A percentile compares a stretch with the other conserved stretches of the same genome.
These are phyloP conservation scores for Callionymus lyra DNA, from an alignment of 2,113 vertebrate species.

Conservation along the genomic window DNA sequence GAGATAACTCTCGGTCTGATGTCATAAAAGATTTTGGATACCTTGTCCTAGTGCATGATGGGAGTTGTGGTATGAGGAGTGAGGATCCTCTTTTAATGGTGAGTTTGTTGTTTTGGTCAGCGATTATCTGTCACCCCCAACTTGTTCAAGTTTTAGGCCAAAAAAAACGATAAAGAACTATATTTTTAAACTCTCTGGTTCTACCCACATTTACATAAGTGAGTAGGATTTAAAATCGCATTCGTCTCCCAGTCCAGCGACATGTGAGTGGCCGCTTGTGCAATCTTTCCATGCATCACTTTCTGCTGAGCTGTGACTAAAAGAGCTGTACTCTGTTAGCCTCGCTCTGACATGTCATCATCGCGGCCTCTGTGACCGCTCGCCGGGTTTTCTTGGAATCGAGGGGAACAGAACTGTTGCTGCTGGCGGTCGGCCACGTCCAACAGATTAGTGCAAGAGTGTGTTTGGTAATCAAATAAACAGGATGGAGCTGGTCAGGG, in stretches of 20 bases:
- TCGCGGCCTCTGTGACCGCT: conserved; percentile 41
- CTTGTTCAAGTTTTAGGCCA: no score
- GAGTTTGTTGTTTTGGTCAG: no score
- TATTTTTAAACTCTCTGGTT: no score
- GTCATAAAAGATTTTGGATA: no score
- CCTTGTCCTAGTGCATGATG: no score
- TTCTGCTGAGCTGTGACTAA: conserved; percentile 45
- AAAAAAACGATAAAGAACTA: no score
- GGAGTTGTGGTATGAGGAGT: no score
- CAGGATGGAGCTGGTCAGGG: conserved; percentile 46
- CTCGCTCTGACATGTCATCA: conserved; percentile 54
- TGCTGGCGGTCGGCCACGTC: conserved; percentile 44
- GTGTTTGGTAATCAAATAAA: conserved; percentile 58
- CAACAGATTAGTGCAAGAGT: conserved; percentile 48
- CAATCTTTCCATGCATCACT: conserved; percentile 33
- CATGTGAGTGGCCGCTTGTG: conserved; percentile 32
- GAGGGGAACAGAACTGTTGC: conserved; percentile 47
- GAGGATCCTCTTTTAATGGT: no score
- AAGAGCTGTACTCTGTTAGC: conserved; percentile 32
- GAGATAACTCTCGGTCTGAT: no score
- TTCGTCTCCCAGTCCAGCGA: conserved; percentile 4
- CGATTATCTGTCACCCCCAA: no score
- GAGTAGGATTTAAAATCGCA: no score
- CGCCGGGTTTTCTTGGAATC: conserved; percentile 46
- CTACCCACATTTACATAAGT: no score